These are phyloP conservation scores for Coregonus ussuriensis DNA, from an alignment of 2,797 vertebrate species.

Conservation along the genomic window DNA sequence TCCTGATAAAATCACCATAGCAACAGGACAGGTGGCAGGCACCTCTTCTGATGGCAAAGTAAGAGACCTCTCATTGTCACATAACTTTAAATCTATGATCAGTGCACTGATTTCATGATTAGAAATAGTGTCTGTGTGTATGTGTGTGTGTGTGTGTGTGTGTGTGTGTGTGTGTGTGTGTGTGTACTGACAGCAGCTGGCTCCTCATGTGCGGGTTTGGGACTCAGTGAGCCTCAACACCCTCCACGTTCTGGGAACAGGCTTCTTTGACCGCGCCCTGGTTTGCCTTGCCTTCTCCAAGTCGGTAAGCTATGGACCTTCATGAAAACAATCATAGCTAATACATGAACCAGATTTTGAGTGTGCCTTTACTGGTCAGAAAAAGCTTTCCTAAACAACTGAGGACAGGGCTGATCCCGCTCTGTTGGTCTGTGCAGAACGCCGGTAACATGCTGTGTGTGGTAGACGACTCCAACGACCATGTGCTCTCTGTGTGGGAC, in stretches of 20 bases:
- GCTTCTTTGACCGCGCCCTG: slow-evolving; percentile 93
- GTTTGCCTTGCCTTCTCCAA: slow-evolving; percentile 97
- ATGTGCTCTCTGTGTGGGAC: slow-evolving; percentile 96
- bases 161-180: slow-evolving; percentile 19
- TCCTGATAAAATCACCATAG: slow-evolving; percentile 98
- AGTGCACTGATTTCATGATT: neutral
- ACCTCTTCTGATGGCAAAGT: slow-evolving; percentile 97
- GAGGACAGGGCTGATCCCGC: too few relatives aligned
- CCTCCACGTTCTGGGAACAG: slow-evolving; percentile 89
- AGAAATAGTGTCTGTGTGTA: slow-evolving; percentile 1
- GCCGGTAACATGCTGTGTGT: slow-evolving; percentile 91
- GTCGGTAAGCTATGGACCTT: slow-evolving; percentile 81
- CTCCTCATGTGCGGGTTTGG: slow-evolving; percentile 95
- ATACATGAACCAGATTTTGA: neutral
- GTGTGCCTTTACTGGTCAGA: neutral
- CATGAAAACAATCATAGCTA: neutral
- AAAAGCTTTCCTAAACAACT: too few relatives aligned
- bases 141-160: slow-evolving; percentile 16
- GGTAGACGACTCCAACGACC: slow-evolving; percentile 96
- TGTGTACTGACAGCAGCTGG: slow-evolving; percentile 79
- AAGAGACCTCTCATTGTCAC: slow-evolving; percentile 59
- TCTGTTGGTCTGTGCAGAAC: slow-evolving; percentile 75
- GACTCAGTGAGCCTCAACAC: slow-evolving; percentile 97
- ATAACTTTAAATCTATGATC: too few relatives aligned
- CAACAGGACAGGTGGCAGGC: slow-evolving; percentile 96